A percentile compares a stretch with the other conserved stretches of the same genome.
These are phyloP conservation scores for Rousettus leschenaultii DNA, from an alignment of 2,113 vertebrate species.

Conservation along the genomic window DNA sequence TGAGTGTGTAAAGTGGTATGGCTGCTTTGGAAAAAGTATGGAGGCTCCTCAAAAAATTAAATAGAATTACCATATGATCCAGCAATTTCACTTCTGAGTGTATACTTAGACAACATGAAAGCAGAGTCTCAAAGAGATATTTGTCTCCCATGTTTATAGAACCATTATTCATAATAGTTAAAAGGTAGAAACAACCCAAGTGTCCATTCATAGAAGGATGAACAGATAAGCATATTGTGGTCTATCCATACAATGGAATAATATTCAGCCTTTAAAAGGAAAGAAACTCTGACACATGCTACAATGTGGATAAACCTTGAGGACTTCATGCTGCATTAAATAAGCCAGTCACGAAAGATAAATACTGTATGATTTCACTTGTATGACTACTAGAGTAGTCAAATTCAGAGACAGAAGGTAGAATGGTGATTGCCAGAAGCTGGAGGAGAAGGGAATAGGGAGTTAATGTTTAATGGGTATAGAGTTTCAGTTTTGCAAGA, in stretches of 20 bases:
- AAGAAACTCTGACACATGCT: background rate
- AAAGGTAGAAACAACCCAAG: background rate
- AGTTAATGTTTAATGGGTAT: background rate
- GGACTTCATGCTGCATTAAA: background rate
- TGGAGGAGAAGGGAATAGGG: accelerated
- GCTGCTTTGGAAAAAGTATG: background rate
- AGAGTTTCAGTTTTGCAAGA: background rate
- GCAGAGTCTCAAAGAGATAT: too few relatives aligned
- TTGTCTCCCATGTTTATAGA: background rate
- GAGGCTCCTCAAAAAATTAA: background rate
- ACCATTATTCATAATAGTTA: background rate
- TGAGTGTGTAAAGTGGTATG: too few relatives aligned
- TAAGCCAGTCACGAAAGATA: background rate
- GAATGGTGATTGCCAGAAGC: background rate
- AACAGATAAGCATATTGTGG: too few relatives aligned
- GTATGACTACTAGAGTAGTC: background rate
- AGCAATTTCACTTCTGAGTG: background rate
- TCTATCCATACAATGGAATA: too few relatives aligned
- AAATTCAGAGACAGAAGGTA: background rate
- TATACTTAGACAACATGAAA: too few relatives aligned
- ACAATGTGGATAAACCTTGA: accelerated
- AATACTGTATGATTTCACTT: background rate
- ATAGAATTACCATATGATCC: background rate
- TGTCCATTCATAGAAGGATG: too few relatives aligned
- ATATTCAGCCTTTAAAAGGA: background rate